These are phyloP conservation scores for Contarinia nasturtii DNA, from an alignment of 1,140 invertebrate species.

Conservation along the genomic window DNA sequence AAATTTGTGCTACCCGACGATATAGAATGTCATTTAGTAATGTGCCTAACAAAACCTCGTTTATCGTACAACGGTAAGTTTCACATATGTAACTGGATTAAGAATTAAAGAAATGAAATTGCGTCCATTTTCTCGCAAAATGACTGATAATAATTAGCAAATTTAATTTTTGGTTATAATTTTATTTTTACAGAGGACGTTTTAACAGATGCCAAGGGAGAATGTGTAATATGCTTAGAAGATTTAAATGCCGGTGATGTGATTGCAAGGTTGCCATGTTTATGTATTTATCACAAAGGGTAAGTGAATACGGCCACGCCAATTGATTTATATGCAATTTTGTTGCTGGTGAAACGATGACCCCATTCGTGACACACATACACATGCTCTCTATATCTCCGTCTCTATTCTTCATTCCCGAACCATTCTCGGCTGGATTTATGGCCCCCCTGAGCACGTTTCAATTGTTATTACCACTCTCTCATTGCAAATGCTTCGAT, in stretches of 20 bases:
- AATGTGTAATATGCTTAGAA: conserved; percentile 98
- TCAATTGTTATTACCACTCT: too few relatives aligned
- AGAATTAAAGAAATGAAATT: neutral
- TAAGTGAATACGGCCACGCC: conserved; percentile 24
- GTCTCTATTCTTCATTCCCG: neutral
- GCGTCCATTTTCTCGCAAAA: neutral
- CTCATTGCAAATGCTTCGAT: neutral
- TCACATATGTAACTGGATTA: neutral
- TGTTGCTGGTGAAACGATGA: neutral
- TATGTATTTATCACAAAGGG: conserved; percentile 99
- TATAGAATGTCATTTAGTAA: conserved; percentile 94
- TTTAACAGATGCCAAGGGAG: conserved; percentile 83
- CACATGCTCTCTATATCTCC: neutral
- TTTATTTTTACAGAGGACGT: conserved; percentile 75
- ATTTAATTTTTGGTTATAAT: neutral
- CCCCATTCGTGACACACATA: neutral
- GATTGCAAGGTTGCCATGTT: conserved; percentile 93
- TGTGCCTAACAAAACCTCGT: conserved; percentile 96
- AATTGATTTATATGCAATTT: neutral
- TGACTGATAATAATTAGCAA: too few relatives aligned
- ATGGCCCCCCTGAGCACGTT: too few relatives aligned
- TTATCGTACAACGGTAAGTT: conserved; percentile 91
- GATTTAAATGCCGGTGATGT: conserved; percentile 85
- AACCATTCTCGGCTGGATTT: neutral
- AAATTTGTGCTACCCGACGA: conserved; percentile 94